Conservation (phyloP, 1,140 invertebrate species). For the Papilio xuthus region DNA sequence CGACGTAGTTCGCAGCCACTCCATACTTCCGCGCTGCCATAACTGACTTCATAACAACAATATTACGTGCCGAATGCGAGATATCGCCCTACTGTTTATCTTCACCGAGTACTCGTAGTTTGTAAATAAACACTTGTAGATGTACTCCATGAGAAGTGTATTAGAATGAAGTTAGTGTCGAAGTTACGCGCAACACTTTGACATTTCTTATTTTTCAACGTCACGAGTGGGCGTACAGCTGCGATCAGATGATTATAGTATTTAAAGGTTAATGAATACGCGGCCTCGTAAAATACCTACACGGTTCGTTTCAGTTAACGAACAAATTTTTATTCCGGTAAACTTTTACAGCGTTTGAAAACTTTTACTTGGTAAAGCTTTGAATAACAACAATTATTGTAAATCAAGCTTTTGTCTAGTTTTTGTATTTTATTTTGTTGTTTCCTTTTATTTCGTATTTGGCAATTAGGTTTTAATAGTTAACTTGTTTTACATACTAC, state of each 20-base stretch:
- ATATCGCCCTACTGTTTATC: conserved; percentile 48
- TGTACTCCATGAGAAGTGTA: conserved; percentile 45
- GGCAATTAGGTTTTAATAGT: too few relatives aligned
- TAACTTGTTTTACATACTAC: too few relatives aligned
- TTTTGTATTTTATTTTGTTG: too few relatives aligned
- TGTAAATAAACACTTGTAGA: conserved; percentile 79
- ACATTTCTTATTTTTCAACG: conserved; percentile 26
- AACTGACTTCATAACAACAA: conserved; percentile 38
- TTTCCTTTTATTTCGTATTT: too few relatives aligned
- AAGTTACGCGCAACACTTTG: neutral
- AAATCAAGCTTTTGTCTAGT: neutral
- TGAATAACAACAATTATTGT: neutral
- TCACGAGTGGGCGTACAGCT: conserved; percentile 9
- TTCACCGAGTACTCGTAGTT: conserved; percentile 45
- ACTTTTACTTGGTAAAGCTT: neutral
- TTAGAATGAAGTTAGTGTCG: conserved; percentile 13
- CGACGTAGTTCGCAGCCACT: conserved; percentile 45
- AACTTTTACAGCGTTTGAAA: neutral
- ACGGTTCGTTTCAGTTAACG: neutral
- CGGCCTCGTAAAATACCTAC: neutral
- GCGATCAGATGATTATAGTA: neutral
- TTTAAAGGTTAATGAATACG: conserved; percentile 16
- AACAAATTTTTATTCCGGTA: neutral
- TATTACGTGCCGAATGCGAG: conserved; percentile 43
- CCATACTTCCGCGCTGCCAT: conserved; percentile 37